phyloP scores from a whole-genome alignment of 2,113 vertebrate genomes.

The Cyanoderma ruficeps region DNA sequence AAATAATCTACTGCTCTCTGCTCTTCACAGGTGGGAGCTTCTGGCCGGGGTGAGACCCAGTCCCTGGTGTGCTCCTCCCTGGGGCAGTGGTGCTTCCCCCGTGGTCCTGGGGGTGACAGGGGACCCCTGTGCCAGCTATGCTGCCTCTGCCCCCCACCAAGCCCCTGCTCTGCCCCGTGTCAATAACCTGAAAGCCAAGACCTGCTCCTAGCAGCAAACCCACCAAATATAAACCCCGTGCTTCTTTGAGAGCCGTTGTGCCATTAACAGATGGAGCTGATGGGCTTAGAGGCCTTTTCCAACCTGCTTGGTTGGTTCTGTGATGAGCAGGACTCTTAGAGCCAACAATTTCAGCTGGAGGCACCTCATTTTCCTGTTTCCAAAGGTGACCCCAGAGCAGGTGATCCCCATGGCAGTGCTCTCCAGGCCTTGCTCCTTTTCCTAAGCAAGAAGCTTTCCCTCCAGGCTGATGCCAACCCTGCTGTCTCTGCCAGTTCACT shows the following conservation, averaged over 20 bases:
- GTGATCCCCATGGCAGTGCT: background rate
- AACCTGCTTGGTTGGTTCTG: background rate
- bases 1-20: background rate
- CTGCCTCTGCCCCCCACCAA: background rate
- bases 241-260: background rate
- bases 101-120: no score
- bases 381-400: background rate
- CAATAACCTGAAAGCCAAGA: background rate
- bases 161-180: background rate
- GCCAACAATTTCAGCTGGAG: background rate
- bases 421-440: background rate
- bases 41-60: background rate
- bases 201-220: background rate
- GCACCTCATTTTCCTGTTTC: background rate
- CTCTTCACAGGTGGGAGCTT: background rate
- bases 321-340: background rate
- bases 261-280: no score
- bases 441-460: background rate
- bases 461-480: background rate
- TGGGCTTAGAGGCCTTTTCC: background rate
- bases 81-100: fast-evolving
- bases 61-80: fast-evolving
- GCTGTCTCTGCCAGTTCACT: background rate
- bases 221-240: background rate
- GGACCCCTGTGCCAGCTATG: background rate